Percentiles rank a stretch among this genome's conserved stretches.
These are phyloP conservation scores for Pterostichus niger DNA, from an alignment of 2,888 invertebrate genomes.

Conservation along the genomic window DNA sequence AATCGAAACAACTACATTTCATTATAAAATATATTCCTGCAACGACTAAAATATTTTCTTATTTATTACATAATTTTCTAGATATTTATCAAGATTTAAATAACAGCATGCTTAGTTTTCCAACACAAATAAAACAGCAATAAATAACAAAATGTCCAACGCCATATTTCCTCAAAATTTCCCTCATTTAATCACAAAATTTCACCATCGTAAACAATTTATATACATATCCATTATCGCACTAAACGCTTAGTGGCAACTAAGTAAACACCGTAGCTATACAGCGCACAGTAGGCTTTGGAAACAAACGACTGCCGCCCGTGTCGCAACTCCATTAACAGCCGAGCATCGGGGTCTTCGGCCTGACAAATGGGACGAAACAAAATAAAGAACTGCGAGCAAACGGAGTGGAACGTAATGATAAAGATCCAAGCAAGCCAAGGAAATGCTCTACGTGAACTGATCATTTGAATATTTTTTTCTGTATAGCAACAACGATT, in stretches of 20 bases:
- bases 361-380: conserved; percentile 42
- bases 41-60: too few species aligned
- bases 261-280: background rate
- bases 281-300: conserved; percentile 14
- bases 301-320: conserved; percentile 48
- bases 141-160: background rate
- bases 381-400: conserved; percentile 28
- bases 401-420: conserved; percentile 24
- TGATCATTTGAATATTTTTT: conserved; percentile 17
- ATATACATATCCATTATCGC: conserved; percentile 33
- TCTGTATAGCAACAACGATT: background rate
- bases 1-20: too few species aligned
- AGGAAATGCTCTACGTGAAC: conserved; percentile 12
- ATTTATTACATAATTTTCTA: too few species aligned
- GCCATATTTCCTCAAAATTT: background rate
- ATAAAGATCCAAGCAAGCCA: conserved; percentile 13
- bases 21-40: too few species aligned
- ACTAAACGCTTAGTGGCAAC: conserved; percentile 20
- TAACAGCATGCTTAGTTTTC: background rate
- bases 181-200: conserved; percentile 1
- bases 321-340: conserved; percentile 41
- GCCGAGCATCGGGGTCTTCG: conserved; percentile 32
- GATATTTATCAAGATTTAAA: background rate
- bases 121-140: background rate
- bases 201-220: conserved; percentile 36